Percentiles rank a stretch among this genome's conserved stretches.
Conservation (phyloP, 2,888 invertebrate species). For the Ectemnius lituratus region DNA sequence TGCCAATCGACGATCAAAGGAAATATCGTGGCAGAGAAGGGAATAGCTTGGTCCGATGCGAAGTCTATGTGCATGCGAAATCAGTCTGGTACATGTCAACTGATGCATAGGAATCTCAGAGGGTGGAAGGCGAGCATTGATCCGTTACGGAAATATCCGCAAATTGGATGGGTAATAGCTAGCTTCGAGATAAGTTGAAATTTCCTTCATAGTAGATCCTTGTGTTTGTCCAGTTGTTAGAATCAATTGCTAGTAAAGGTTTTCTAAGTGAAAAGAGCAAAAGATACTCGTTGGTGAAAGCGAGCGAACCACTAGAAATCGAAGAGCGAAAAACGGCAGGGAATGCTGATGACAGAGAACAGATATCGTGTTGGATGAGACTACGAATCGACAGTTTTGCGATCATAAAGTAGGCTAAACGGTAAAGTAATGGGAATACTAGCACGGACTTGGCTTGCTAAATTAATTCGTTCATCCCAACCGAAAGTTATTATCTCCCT, state of each 20-base stretch:
- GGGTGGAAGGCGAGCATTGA: conserved; percentile 43
- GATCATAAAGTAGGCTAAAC: too few relatives aligned
- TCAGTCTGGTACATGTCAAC: conserved; percentile 26
- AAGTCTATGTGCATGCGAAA: background rate
- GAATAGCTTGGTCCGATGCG: conserved; percentile 1
- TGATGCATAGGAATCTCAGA: conserved; percentile 25
- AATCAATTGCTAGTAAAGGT: too few relatives aligned
- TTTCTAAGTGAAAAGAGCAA: background rate
- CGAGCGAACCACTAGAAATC: background rate
- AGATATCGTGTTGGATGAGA: too few relatives aligned
- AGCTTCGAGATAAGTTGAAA: conserved; percentile 30
- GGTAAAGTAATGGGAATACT: too few relatives aligned
- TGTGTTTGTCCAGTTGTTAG: too few relatives aligned
- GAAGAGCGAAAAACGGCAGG: background rate
- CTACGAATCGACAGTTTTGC: too few relatives aligned
- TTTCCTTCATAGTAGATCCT: background rate
- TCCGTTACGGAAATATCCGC: conserved; percentile 51
- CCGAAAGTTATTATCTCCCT: background rate
- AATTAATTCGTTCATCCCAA: conserved; percentile 29
- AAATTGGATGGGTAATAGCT: conserved; percentile 44
- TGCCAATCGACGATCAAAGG: conserved; percentile 22
- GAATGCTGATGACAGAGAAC: background rate
- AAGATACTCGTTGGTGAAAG: background rate
- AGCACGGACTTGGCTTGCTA: background rate
- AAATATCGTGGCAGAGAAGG: conserved; percentile 20